Percentiles rank a stretch among this genome's conserved stretches.
Conservation (phyloP, 2,113 vertebrate species). For the Castor canadensis region DNA sequence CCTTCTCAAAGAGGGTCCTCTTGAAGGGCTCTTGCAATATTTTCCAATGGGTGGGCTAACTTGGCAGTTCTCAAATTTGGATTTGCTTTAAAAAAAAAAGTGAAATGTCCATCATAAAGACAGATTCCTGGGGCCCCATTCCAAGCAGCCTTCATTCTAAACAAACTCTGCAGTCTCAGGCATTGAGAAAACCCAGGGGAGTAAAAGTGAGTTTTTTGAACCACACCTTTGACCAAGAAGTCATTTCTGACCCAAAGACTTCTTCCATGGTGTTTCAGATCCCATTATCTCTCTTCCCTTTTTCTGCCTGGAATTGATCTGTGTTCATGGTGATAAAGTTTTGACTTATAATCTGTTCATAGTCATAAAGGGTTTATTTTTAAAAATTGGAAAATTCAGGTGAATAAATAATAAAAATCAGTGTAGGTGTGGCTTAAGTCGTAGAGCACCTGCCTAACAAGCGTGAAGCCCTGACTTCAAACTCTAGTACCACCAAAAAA, state of each 20-base stretch:
- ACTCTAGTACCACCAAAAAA: too few species aligned
- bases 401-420: too few species aligned
- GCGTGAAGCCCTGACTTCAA: too few species aligned
- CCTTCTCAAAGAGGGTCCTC: neutral
- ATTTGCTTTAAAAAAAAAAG: neutral
- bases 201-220: neutral
- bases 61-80: neutral
- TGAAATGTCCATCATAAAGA: neutral
- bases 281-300: neutral
- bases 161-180: neutral
- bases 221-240: neutral
- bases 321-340: neutral
- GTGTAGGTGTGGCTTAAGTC: too few species aligned
- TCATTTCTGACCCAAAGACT: neutral
- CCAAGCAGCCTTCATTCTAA: neutral
- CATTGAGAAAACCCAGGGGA: neutral
- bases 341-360: neutral
- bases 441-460: too few species aligned
- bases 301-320: neutral
- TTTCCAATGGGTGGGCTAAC: neutral
- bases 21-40: neutral
- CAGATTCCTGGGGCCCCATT: neutral
- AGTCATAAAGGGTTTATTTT: neutral
- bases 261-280: neutral
- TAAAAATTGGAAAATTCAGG: neutral